phyloP scores from a whole-genome alignment of 2,888 invertebrate species.

The Julus scanicus region DNA sequence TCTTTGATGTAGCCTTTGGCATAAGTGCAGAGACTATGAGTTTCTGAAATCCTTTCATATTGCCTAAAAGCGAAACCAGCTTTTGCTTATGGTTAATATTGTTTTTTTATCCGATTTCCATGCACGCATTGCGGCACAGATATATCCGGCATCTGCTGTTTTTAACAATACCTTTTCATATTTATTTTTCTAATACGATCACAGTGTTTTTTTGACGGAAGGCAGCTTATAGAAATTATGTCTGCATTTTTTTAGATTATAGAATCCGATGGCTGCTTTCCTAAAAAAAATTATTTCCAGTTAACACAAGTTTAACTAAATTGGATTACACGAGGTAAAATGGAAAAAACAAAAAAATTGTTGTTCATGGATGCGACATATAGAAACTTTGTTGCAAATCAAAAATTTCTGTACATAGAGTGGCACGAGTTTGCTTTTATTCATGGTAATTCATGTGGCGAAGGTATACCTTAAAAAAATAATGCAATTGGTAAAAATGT shows the following conservation, averaged over 20 bases:
- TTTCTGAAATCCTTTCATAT: neutral
- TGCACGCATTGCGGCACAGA: neutral
- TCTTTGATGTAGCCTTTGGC: neutral
- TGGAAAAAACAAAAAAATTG: neutral
- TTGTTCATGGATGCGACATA: neutral
- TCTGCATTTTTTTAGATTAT: neutral
- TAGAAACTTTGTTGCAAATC: neutral
- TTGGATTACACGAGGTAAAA: neutral
- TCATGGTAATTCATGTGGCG: too few species aligned
- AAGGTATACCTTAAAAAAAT: too few species aligned
- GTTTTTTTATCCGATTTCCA: neutral
- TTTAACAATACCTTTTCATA: neutral
- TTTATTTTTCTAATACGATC: neutral
- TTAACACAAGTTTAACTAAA: neutral
- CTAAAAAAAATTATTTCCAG: neutral
- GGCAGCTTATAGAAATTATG: neutral
- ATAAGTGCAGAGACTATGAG: neutral
- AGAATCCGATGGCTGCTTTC: neutral
- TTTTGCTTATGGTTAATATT: slow-evolving; percentile 1
- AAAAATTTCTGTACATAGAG: too few species aligned
- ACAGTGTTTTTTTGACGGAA: neutral
- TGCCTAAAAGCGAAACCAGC: neutral
- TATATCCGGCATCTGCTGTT: neutral
- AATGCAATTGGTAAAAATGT: neutral
- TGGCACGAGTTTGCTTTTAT: too few species aligned